Evolutionary conservation across 2,113 vertebrate genomes (phyloP).

Genomic region (Pelusios castaneus): DNA sequence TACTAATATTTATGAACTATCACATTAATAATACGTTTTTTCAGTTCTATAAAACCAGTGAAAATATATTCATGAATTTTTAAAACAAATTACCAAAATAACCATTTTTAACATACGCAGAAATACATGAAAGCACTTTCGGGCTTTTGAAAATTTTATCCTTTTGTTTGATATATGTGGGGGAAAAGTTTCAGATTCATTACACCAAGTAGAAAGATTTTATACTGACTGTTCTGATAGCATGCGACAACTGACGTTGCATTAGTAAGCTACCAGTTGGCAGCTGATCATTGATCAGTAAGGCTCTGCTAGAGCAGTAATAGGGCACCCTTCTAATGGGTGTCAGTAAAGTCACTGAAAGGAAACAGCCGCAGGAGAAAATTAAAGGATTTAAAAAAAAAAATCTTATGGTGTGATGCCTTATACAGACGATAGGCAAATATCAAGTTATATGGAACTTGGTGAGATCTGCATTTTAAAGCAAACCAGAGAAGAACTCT

Average conservation of each 20-base stretch:
- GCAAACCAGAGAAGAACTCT: neutral
- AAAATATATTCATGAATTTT: neutral
- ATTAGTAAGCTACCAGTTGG: neutral
- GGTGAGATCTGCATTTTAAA: neutral
- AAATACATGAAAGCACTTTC: neutral
- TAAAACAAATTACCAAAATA: neutral
- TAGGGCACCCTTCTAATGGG: neutral
- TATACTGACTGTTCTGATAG: neutral
- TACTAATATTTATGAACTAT: neutral
- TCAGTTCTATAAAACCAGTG: neutral
- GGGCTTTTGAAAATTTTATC: neutral
- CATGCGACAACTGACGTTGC: neutral
- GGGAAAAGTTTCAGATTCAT: neutral
- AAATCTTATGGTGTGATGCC: neutral
- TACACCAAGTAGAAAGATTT: neutral
- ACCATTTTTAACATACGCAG: neutral
- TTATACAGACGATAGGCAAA: neutral
- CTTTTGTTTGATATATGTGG: neutral
- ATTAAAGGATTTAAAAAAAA: neutral
- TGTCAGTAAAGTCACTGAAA: neutral
- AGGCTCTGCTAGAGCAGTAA: conserved; percentile 2
- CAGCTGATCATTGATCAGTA: neutral
- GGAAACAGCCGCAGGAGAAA: neutral
- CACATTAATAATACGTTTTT: neutral
- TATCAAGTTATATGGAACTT: neutral